Conservation (phyloP, 2,888 invertebrate species). For the Cataglyphis cursor region DNA sequence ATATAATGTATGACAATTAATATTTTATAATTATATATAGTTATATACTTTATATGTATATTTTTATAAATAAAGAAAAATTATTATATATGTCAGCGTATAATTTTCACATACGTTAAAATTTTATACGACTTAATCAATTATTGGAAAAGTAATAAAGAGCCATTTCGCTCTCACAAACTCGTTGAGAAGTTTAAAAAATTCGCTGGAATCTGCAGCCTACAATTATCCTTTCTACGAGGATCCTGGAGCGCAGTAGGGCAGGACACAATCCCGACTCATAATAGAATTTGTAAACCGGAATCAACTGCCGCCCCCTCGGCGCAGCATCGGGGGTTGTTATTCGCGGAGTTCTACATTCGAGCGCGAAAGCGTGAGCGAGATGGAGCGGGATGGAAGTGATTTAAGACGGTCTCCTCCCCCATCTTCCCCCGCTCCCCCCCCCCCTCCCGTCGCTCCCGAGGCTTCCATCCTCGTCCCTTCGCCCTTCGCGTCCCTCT, state of each 20-base stretch:
- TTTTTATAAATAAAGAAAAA: neutral
- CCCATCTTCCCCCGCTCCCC: slow-evolving; percentile 50
- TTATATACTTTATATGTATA: slow-evolving; percentile 11
- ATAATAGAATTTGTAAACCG: slow-evolving; percentile 71
- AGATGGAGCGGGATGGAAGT: slow-evolving; percentile 59
- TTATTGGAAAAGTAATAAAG: neutral
- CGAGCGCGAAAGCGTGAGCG: slow-evolving; percentile 54
- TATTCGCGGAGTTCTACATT: slow-evolving; percentile 49
- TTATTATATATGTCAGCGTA: neutral
- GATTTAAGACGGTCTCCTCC: slow-evolving; percentile 75
- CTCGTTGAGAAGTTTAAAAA: neutral
- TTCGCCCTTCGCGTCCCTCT: slow-evolving; percentile 21
- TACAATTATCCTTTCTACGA: slow-evolving; percentile 32
- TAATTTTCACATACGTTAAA: neutral
- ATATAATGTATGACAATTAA: neutral
- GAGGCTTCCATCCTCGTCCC: slow-evolving; percentile 52
- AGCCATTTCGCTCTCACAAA: neutral
- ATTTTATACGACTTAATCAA: neutral
- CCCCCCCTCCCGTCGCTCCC: slow-evolving; percentile 56
- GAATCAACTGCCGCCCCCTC: slow-evolving; percentile 65
- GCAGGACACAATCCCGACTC: slow-evolving; percentile 54
- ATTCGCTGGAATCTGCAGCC: slow-evolving; percentile 23
- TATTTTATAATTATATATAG: neutral
- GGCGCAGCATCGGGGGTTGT: slow-evolving; percentile 48
- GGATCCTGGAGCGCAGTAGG: slow-evolving; percentile 12